Percentiles rank a stretch among this genome's conserved stretches.
Conservation (phyloP, 1,140 invertebrate species). For the Drosophila pallidifrons region DNA sequence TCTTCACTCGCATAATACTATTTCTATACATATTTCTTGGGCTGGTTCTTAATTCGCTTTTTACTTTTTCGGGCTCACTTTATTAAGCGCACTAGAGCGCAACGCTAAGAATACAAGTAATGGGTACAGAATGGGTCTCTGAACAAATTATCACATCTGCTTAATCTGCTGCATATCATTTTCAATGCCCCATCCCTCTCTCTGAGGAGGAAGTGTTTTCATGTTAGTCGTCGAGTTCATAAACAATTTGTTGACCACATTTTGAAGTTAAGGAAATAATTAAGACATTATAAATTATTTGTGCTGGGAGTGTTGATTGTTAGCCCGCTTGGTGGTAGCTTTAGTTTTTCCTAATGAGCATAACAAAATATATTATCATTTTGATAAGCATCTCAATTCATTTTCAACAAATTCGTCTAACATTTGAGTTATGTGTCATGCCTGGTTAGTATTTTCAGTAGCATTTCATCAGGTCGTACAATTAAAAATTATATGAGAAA, state of each 20-base stretch:
- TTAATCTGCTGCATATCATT: slow-evolving; percentile 82
- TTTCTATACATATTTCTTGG: slow-evolving; percentile 42
- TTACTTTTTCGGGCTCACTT: slow-evolving; percentile 56
- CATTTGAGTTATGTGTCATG: slow-evolving; percentile 62
- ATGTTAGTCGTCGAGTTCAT: slow-evolving; percentile 70
- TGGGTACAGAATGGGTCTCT: slow-evolving; percentile 12
- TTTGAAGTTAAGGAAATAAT: slow-evolving; percentile 65
- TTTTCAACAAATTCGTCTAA: slow-evolving; percentile 71
- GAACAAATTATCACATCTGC: slow-evolving; percentile 76
- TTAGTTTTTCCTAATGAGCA: slow-evolving; percentile 64
- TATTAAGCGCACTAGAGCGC: slow-evolving; percentile 68
- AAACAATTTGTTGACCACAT: slow-evolving; percentile 72
- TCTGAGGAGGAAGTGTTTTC: slow-evolving; percentile 73
- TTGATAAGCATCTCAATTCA: slow-evolving; percentile 65
- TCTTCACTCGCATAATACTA: slow-evolving; percentile 1
- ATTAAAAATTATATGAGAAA: background rate
- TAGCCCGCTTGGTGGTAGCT: slow-evolving; percentile 9
- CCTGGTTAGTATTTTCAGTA: slow-evolving; percentile 36
- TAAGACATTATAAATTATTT: slow-evolving; percentile 84
- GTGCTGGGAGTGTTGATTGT: slow-evolving; percentile 64
- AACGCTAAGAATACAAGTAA: slow-evolving; percentile 42
- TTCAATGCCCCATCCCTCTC: slow-evolving; percentile 18
- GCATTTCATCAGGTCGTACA: slow-evolving; percentile 16
- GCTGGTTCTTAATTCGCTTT: slow-evolving; percentile 54
- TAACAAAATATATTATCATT: slow-evolving; percentile 70